Conservation (phyloP, 2,888 invertebrate species). For the Malthinus seriepunctatus region DNA sequence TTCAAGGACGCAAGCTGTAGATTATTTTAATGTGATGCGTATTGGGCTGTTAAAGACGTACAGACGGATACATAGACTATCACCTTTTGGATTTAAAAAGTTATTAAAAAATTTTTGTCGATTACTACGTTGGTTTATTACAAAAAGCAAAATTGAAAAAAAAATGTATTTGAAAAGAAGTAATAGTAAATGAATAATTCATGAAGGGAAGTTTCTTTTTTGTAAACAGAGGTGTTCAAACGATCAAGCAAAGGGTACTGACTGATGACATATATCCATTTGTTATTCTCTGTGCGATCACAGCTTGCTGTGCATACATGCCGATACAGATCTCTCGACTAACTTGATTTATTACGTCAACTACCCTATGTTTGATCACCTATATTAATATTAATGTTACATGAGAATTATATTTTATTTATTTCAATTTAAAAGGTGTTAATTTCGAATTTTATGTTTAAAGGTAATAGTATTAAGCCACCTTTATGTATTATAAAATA, state of each 20-base stretch:
- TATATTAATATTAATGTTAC: slow-evolving; percentile 39
- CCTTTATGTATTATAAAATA: not conserved
- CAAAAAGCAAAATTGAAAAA: no score
- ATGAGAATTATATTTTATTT: slow-evolving; percentile 26
- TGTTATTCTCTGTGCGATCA: slow-evolving; percentile 38
- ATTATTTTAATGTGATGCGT: no score
- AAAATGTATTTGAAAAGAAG: not conserved
- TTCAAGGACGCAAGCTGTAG: no score
- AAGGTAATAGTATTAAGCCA: slow-evolving; percentile 2
- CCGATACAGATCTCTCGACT: slow-evolving; percentile 35
- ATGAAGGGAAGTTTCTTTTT: slow-evolving; percentile 23
- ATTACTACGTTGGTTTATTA: no score
- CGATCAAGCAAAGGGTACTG: slow-evolving; percentile 27
- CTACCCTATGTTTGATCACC: slow-evolving; percentile 34
- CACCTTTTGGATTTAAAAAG: no score
- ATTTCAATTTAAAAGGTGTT: not conserved
- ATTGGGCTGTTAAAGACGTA: no score
- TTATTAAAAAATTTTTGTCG: no score
- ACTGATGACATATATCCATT: slow-evolving; percentile 36
- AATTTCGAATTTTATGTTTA: not conserved
- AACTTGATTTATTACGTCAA: slow-evolving; percentile 35
- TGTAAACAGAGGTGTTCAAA: slow-evolving; percentile 25
- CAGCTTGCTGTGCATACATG: slow-evolving; percentile 35
- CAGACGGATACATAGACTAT: no score
- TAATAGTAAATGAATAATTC: slow-evolving; percentile 19